Evolutionary conservation across 1,140 invertebrate genomes (phyloP), one percentile per base, ranked within the genome.

Genomic region (Danaus plexippus): DNA sequence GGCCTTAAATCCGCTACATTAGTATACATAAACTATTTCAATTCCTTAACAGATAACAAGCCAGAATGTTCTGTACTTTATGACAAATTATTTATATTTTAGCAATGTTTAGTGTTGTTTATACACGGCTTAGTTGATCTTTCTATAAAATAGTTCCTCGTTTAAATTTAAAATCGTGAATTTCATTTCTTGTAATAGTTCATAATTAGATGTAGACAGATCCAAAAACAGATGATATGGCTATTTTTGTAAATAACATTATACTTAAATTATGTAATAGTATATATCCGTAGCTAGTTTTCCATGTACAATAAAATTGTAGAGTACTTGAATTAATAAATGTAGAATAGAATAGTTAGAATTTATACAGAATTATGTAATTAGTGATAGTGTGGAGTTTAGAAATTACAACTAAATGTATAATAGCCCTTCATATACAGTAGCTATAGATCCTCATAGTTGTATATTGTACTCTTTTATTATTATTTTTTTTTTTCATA

Each of bases 221-320:
- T 78, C 74, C 74, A 79, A 80, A 62, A 71, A 75, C 69, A 76
- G 64, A 80, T 66, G 62, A 73, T 75, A 71, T 79, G 80, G 78
- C 80, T 85, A 86, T 83, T 86, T 84, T 86, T 86, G 83, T 86
- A 86, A 86, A 86, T 86, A 86, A 77, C 64, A 58, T 81, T 80
- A 84, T 80, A 84, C 79, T 80, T 82, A 80, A 82, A 80, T 81
- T 84, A 80, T 84, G 76, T 78, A 75, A 80, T 84, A 80, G 73
- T 75, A 75, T 74, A 77, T 73, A 85, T 77, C 79, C 73, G 74
- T 84, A 81, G 80, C 57, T 86, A 86, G 83, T 75, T 84, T 80
- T 80, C 72, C 82, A 82, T 86, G 83, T 86, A 86, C 80, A 84
- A 84, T 84, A 85, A 85, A 85, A 86, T 84, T 81, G 78, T 86